Evolutionary conservation across 2,797 vertebrate species (phyloP), one percentile per base, ranked within the genome.

Genomic region (Girardinus metallicus): DNA sequence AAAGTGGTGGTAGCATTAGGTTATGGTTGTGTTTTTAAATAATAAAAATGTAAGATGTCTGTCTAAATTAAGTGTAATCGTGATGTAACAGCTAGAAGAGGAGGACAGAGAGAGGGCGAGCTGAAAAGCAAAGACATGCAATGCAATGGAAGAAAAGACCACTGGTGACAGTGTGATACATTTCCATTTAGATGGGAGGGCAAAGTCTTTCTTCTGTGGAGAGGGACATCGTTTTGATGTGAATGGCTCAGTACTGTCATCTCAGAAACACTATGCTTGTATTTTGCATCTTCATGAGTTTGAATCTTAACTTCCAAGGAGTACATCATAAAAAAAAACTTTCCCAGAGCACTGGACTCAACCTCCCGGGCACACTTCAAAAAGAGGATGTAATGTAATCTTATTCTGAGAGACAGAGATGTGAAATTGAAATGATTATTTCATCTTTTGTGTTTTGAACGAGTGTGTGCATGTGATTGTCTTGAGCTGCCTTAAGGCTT

Each of bases 171-270:
- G 91, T 21, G 11, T 91, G 89, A 89, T 83, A 76, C 88, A 95
- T 95, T 96, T 94, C 94, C 95, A 95, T 95, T 95, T 95, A 95
- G 93, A 95, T 96, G 89, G 93, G 90, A 89, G 90, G 88, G 86
- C 83, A 88, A n/a, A 78, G 82, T 88, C 73, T 81, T 76, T 92
- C 91, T 90, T 80, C 82, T 71, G 75, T 79, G 55, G 23, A 79
- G 70, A 89, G 73, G 81, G 79, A 77, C 81, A 62, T 78, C 5
- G 66, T 90, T 92, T 92, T 91, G 86, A 93, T 91, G 76, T 90
- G 86, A 89, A 89, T 90, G 82, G 82, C 78, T 91, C 84, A 88
- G 75, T 86, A 87, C 89, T 89, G 86, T 88, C 81, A 91, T 89
- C 85, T 77, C 26, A 46, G 79, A 85, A 81, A 92, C 88, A 91